Base-by-base conservation (phyloP, 2,113 vertebrate species). In the Thalassoma bifasciatum region DNA sequence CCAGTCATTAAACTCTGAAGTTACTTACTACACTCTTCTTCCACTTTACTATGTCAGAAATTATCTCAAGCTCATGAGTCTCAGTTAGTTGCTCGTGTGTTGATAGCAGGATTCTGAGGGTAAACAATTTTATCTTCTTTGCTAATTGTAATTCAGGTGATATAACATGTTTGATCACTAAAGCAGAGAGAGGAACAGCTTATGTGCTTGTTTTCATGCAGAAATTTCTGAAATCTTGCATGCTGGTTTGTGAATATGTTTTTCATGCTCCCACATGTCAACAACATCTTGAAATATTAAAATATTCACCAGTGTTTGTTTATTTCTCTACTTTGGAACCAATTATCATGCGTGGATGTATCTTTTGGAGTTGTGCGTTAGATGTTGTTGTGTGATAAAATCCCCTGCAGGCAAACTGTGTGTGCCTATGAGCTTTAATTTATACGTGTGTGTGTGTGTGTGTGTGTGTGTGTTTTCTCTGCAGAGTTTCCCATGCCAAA, bases 401-500 rank as follows among this genome's bases (percentile, higher is more conserved):
- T 49, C 30, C 65, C 62, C 73, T 16, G 23, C 3, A 10, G 65
- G 50, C 1, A 2, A 40, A 58, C 10, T 74, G 44, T 51, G 21
- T 0, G 5, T 23, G 37, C 30, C n/a, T n/a, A n/a, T n/a, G n/a
- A n/a, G n/a, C n/a, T n/a, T n/a, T n/a, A n/a, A n/a, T n/a, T n/a
- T 53, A 34, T 68, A 38, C 59, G 42, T 62, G 19, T 40, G 13
- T 58, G 4, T 58, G 53, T 47, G 40, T 42, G 6, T 52, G 13
- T 71, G 34, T 70, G 19, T 75, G n/a, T 81, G 23, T 74, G 17
- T 70, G 66, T 75, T 67, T 16, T 54, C 19, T 85, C 84, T 89
- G 94, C 95, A 96, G 98, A 99, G 93, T 99, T 99, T 83, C 98
- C 98, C 80, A 96, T 97, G 89, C 96, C 97, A 95, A 99, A 99